Evolutionary conservation across 2,113 vertebrate species (phyloP).

Genomic region (Orthonyx spaldingii): DNA sequence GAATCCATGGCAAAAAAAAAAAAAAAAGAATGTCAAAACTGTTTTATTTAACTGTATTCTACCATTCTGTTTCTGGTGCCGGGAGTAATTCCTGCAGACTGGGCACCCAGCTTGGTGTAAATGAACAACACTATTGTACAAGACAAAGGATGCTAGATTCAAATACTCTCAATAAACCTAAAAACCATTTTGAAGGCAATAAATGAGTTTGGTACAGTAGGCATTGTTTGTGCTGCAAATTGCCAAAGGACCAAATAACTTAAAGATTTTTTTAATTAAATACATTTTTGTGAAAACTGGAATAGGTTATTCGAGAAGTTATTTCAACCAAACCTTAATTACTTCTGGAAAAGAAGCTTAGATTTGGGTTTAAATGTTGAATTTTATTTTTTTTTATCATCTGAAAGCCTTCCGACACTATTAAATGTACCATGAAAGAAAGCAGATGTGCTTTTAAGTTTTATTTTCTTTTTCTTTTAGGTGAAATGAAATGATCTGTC

Average conservation of each 20-base stretch:
- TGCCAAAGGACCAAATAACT: conserved; percentile 87
- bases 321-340: conserved; percentile 70
- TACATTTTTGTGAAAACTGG: conserved; percentile 71
- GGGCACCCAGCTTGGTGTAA: conserved; percentile 61
- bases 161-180: conserved; percentile 66
- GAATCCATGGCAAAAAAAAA: conserved; percentile 48
- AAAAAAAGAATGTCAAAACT: conserved; percentile 52
- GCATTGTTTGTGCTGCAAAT: conserved; percentile 77
- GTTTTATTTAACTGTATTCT: conserved; percentile 67
- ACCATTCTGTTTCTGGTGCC: conserved; percentile 69
- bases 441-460: conserved; percentile 68
- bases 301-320: conserved; percentile 68
- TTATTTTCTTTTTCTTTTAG: conserved; percentile 66
- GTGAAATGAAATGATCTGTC: conserved; percentile 65
- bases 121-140: conserved; percentile 61
- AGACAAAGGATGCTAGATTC: conserved; percentile 63
- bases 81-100: conserved; percentile 63
- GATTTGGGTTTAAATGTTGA: conserved; percentile 69
- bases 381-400: conserved; percentile 56
- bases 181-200: conserved; percentile 78
- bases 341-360: conserved; percentile 70
- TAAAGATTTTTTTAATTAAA: conserved; percentile 61
- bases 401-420: conserved; percentile 68
- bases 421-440: conserved; percentile 70
- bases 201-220: conserved; percentile 75